A percentile compares a stretch with the other conserved stretches of the same genome.
These are phyloP conservation scores for Erebia ligea DNA, from an alignment of 2,888 invertebrate species.

Conservation along the genomic window DNA sequence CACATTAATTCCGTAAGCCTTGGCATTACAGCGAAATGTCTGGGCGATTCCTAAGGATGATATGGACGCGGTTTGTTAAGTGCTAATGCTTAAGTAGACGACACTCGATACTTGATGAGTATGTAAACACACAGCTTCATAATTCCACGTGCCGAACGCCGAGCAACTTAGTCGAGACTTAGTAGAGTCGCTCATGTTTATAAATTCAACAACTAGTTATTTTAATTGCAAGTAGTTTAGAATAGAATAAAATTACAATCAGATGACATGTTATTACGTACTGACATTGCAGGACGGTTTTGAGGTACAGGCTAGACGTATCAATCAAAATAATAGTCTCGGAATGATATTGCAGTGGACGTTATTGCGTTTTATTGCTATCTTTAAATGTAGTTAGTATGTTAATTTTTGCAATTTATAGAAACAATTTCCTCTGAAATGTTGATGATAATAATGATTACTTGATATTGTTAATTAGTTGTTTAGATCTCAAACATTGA, in stretches of 20 bases:
- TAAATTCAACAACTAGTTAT: conserved; percentile 15
- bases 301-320: conserved; percentile 27
- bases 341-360: conserved; percentile 9
- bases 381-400: conserved; percentile 14
- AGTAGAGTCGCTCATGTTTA: conserved; percentile 5
- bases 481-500: neutral
- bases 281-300: conserved; percentile 31
- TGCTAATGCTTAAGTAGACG: conserved; percentile 59
- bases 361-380: conserved; percentile 14
- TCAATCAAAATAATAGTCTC: conserved; percentile 32
- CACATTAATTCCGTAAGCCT: conserved; percentile 65
- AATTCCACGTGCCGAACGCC: conserved; percentile 3
- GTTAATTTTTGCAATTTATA: conserved; percentile 7
- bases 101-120: conserved; percentile 60
- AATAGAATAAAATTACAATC: conserved; percentile 18
- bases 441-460: neutral
- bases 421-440: conserved; percentile 14
- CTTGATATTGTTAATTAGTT: conserved; percentile 6
- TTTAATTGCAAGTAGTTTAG: conserved; percentile 21
- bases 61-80: conserved; percentile 63
- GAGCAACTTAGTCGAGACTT: conserved; percentile 1
- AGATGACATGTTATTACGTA: conserved; percentile 32
- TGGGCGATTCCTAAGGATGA: conserved; percentile 72
- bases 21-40: conserved; percentile 69
- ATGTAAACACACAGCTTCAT: conserved; percentile 39